Evolutionary conservation across 2,797 vertebrate genomes (phyloP), one percentile per base, ranked within the genome.

Genomic region (Octomys mimax): DNA sequence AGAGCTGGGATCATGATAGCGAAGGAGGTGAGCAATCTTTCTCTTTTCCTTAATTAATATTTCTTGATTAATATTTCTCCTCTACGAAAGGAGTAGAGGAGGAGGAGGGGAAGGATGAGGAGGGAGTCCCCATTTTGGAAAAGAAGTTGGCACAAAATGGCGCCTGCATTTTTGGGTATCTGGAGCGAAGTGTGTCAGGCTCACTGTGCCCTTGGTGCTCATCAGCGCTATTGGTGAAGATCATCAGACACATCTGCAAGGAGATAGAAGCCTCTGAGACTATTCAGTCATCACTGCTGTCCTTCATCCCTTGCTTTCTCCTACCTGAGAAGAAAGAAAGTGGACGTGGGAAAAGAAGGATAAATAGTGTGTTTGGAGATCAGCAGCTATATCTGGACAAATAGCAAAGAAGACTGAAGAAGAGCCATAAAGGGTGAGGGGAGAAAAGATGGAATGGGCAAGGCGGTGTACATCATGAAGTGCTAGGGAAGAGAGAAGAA

Each of bases 321-420:
- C 70, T 21, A 36, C 61, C 39, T 39, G 31, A 78, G 52, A 36
- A 46, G 26, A 61, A 49, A 64, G 39, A 88, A 66, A 64, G n/a
- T 0, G 21, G 16, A 61, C 0, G 4, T 6, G 19, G 39, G 0
- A 71, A 8, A 33, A 8, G 31, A 49, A 22, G 22, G 36, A 42
- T 12, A 88, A 86, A 64, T 4, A 13, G 68, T 22, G 33, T 62
- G 26, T 6, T 39, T 8, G 57, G 59, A 61, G 59, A 22, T 22
- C 16, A 4, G 14, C 16, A n/a, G 18, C 61, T 31, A n/a, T 59
- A 28, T 10, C 52, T 10, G n/a, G 16, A 92, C 54, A 66, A 73
- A 33, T 12, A 39, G 18, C 19, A 59, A 61, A n/a, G 49, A 66
- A 22, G 39, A 70, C 14, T 21, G 36, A 84, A 11, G n/a, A 70